Evolutionary conservation across 2,888 invertebrate species (phyloP), one percentile per base, ranked within the genome.

Genomic region (Patella caerulea): DNA sequence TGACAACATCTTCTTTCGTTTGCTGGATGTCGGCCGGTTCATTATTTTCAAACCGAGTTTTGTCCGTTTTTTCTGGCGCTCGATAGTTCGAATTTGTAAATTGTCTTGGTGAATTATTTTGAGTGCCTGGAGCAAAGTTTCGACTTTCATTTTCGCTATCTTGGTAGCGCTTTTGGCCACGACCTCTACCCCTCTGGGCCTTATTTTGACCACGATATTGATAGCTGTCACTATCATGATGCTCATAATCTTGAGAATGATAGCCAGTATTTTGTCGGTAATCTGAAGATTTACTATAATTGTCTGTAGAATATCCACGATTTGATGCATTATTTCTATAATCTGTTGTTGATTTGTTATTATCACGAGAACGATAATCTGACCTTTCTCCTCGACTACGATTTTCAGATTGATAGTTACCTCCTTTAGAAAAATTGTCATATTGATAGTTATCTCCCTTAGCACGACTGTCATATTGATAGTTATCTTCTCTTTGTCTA

Each of bases 61-160:
- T 59, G 12, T 77, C 75, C 15, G 55, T 73, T 17, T 12, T 74
- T 12, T 71, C 74, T 56, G 54, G 77, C 34, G 45, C 65, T 52
- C n/a, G 69, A 69, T 74, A 75, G 4, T 71, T 54, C n/a, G 81
- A 75, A 72, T 81, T 81, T n/a, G 76, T 79, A 59, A 79, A 81
- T 73, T 81, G 77, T 34, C 76, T 59, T 2, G 74, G 75, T 14
- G 74, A 24, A 19, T 14, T 79, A 71, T 24, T 59, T 19, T 15
- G 74, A 53, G 1, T 24, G 15, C 7, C 53, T 73, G 52, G 34
- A 53, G 4, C 29, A 56, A 17, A 55, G 76, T 45, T 76, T 59
- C 19, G 54, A 45, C n/a, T n/a, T 17, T 53, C 15, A 45, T 59
- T 73, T 15, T 73, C 76, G 12, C 74, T 71, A 14, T 74, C 81